Evolutionary conservation across 2,888 invertebrate genomes (phyloP).

Genomic region (Nemotelus pantherinus): DNA sequence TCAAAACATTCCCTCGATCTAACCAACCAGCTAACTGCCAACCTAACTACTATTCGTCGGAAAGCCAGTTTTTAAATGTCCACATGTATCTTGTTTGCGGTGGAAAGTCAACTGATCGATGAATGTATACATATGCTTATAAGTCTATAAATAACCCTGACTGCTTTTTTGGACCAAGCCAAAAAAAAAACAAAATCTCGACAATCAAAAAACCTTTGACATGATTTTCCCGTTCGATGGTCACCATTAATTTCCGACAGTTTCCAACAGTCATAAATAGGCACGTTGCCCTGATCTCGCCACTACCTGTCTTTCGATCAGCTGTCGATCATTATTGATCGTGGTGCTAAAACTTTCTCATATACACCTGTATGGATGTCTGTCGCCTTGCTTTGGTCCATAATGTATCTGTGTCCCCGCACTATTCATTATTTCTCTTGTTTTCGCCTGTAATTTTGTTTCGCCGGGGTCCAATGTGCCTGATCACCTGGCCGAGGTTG

Average conservation of each 20-base stretch:
- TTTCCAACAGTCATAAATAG: neutral
- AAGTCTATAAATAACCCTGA: too few relatives aligned
- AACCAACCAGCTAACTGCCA: too few relatives aligned
- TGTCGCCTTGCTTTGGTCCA: neutral
- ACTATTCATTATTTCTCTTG: neutral
- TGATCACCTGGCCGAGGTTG: too few relatives aligned
- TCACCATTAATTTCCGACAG: neutral
- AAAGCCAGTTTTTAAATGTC: too few relatives aligned
- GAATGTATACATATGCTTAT: too few relatives aligned
- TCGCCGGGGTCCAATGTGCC: too few relatives aligned
- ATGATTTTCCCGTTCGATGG: neutral
- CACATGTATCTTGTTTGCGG: neutral
- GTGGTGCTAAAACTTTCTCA: neutral
- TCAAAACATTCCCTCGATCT: too few relatives aligned
- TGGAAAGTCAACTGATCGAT: neutral
- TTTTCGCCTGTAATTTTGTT: too few relatives aligned
- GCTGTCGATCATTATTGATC: neutral
- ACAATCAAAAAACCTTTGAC: neutral
- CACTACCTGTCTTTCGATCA: neutral
- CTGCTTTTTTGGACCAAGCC: too few relatives aligned
- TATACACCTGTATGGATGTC: neutral
- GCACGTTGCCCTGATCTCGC: neutral
- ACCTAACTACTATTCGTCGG: too few relatives aligned
- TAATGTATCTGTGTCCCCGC: too few relatives aligned
- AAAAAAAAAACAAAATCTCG: too few relatives aligned